A percentile compares a stretch with the other conserved stretches of the same genome.
phyloP scores from a whole-genome alignment of 2,797 vertebrate species.

The Macroramphosus scolopax region DNA sequence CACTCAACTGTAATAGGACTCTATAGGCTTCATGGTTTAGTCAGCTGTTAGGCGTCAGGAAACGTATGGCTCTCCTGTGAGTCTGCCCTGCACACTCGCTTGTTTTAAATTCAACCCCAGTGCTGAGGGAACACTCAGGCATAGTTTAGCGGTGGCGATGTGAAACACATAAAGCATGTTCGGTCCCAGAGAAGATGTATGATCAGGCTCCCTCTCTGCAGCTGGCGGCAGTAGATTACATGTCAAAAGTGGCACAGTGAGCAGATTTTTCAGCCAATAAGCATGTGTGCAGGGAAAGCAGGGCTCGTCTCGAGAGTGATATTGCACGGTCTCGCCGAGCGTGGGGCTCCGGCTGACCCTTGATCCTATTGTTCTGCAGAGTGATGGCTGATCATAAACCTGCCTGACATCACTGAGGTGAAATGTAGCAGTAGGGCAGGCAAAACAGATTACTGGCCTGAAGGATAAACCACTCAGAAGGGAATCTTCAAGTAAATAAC shows the following conservation, averaged over 20 bases:
- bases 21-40: constrained; percentile 22
- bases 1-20: constrained; percentile 1
- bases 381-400: constrained; percentile 69
- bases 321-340: constrained; percentile 49
- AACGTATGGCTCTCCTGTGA: constrained; percentile 28
- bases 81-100: constrained; percentile 11
- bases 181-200: constrained; percentile 57
- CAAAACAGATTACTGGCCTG: constrained; percentile 57
- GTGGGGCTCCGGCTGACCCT: constrained; percentile 51
- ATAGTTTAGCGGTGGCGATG: constrained; percentile 52
- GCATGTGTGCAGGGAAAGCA: constrained; percentile 21
- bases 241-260: constrained; percentile 67
- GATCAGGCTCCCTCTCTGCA: constrained; percentile 33
- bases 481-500: constrained; percentile 29
- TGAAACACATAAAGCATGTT: constrained; percentile 64
- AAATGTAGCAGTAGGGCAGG: constrained; percentile 57
- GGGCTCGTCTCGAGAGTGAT: constrained; percentile 44
- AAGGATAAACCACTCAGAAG: constrained; percentile 47
- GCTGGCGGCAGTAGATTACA: constrained; percentile 68
- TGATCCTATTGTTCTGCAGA: constrained; percentile 71
- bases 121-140: constrained; percentile 50
- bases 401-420: constrained; percentile 63
- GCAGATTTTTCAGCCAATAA: constrained; percentile 74
- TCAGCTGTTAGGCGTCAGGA: constrained; percentile 30
- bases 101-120: constrained; percentile 54